Evolutionary conservation across 2,888 invertebrate species (phyloP).

Genomic region (Eupithecia dodoneata): DNA sequence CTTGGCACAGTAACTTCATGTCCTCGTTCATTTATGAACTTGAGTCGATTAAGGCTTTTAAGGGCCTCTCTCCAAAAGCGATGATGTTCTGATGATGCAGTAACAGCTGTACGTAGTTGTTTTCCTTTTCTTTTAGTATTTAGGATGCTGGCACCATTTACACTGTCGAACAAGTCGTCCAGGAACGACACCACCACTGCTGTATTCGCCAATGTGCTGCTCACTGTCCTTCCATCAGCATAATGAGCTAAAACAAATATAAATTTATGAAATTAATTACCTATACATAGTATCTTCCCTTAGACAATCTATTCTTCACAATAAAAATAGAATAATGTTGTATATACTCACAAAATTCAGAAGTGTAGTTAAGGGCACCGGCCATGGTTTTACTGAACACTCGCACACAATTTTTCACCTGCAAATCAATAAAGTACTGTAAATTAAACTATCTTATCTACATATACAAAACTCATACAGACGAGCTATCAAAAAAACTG

Average conservation of each 20-base stretch:
- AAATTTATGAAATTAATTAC: background rate
- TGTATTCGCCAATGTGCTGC: background rate
- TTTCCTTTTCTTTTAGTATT: background rate
- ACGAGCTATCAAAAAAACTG: too few relatives aligned
- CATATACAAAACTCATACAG: too few relatives aligned
- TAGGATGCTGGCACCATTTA: background rate
- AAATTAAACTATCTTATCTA: background rate
- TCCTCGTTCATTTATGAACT: background rate
- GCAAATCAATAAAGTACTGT: background rate
- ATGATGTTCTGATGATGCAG: too few relatives aligned
- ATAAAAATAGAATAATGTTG: background rate
- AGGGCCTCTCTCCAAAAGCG: background rate
- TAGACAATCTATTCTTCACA: background rate
- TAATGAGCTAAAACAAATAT: background rate
- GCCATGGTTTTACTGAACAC: background rate
- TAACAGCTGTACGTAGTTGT: too few relatives aligned
- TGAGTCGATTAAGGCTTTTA: background rate
- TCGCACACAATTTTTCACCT: background rate
- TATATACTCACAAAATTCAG: background rate
- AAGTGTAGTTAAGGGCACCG: background rate
- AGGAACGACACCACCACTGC: background rate
- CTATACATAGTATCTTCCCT: too few relatives aligned
- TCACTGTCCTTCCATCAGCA: conserved; percentile 1
- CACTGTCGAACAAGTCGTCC: background rate
- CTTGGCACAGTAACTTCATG: conserved; percentile 1